Evolutionary conservation across 2,888 invertebrate species (phyloP), one percentile per base, ranked within the genome.

Genomic region (Acleris cristana): DNA sequence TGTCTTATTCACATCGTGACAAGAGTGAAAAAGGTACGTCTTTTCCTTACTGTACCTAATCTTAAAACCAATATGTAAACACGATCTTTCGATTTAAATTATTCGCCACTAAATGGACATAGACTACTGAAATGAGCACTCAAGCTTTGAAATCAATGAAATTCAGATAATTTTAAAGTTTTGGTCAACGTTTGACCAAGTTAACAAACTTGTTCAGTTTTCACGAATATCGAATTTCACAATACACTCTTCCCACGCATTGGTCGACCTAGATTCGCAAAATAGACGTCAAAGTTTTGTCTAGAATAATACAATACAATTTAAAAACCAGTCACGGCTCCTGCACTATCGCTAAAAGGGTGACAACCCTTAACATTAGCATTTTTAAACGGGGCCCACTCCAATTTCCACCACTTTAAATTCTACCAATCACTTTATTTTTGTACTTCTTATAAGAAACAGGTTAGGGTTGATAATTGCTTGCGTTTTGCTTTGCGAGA

Each of bases 381-480:
- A 84, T 85, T 85, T 81, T 75, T 80, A 83, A 84, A 79, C 79
- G 79, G 76, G 85, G 87, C 79, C 79, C 74, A 77, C 76, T 77
- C 76, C 52, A 56, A 34, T 69, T 61, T 65, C 48, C 21, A 63
- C 70, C 40, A 63, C 6, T 5, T 16, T 40, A 58, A 14, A 4
- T n/a, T n/a, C 21, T 48, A 23, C n/a, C 12, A 2, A 5, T 21
- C 18, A n/a, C 19, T 12, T 34, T 7, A 52, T 56, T 62, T 49
- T 40, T 12, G 1, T 49, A 16, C 2, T 0, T 16, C 19, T 14
- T 54, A 40, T 14, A 1, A 2, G 12, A 14, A 6, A 3, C 34
- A 7, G 21, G 34, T 49, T 10, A 55, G 14, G n/a, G 66, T 40
- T 52, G 18, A 63, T 10, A 49, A 34, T 69, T 12, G 60, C 65